Percentiles rank a stretch among this genome's conserved stretches.
phyloP scores from a whole-genome alignment of 30 jellyfish, hydroid and myxozoan species.

The Aurelia sp. region DNA sequence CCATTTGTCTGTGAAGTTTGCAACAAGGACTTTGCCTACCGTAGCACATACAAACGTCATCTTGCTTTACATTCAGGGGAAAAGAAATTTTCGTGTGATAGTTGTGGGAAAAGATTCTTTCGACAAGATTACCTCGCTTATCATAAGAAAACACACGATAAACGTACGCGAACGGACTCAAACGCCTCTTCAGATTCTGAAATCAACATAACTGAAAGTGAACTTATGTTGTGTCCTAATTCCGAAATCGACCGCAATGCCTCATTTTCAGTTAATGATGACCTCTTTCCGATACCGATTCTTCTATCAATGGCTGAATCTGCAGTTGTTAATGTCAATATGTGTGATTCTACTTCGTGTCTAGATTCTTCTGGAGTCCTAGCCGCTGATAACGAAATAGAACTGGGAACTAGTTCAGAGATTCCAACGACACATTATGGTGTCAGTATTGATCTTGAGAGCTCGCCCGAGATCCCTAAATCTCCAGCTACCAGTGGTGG shows the following conservation, averaged over 20 bases:
- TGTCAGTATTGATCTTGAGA: constrained; percentile 46
- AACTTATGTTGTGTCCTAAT: constrained; percentile 51
- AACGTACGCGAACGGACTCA: constrained; percentile 35
- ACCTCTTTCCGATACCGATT: constrained; percentile 74
- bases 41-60: constrained; percentile 73
- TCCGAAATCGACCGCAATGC: constrained; percentile 66
- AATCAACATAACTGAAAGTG: constrained; percentile 60
- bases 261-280: constrained; percentile 65
- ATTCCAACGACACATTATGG: constrained; percentile 50
- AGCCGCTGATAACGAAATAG: constrained; percentile 56
- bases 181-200: constrained; percentile 57
- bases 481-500: not conserved
- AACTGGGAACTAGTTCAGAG: constrained; percentile 58
- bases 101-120: constrained; percentile 60
- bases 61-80: constrained; percentile 57
- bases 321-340: constrained; percentile 60
- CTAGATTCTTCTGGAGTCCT: constrained; percentile 49
- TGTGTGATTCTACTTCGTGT: constrained; percentile 54
- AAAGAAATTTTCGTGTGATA: constrained; percentile 58
- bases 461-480: constrained; percentile 24
- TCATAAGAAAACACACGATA: constrained; percentile 59
- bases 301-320: constrained; percentile 73
- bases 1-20: constrained; percentile 69
- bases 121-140: constrained; percentile 64
- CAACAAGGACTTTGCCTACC: constrained; percentile 61